phyloP scores from a whole-genome alignment of 2,888 invertebrate genomes.

The Plebejus argus region DNA sequence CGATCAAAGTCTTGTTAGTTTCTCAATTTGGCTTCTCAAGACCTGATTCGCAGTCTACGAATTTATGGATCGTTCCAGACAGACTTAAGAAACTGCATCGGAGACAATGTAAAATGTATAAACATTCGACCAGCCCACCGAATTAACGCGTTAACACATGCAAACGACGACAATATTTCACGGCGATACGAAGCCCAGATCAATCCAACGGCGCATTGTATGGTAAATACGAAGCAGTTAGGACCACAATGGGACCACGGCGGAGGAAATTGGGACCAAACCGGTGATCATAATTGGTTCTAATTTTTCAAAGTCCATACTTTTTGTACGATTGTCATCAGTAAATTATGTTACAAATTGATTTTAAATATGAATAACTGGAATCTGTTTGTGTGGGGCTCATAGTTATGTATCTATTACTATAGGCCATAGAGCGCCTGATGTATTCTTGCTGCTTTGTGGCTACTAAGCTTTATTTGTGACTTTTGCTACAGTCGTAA shows the following conservation, averaged over 20 bases:
- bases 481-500: background rate
- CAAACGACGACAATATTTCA: conserved; percentile 46
- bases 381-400: background rate
- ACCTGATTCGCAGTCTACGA: background rate
- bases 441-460: background rate
- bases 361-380: conserved; percentile 22
- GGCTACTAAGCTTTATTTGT: background rate
- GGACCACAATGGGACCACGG: conserved; percentile 45
- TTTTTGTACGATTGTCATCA: conserved; percentile 35
- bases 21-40: background rate
- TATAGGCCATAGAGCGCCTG: background rate
- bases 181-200: conserved; percentile 46
- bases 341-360: conserved; percentile 27
- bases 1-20: too few species aligned
- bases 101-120: conserved; percentile 18
- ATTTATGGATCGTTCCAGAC: background rate
- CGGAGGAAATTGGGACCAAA: conserved; percentile 50
- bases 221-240: conserved; percentile 50
- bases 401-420: conserved; percentile 2
- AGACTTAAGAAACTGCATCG: background rate
- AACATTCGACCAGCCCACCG: conserved; percentile 43
- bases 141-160: conserved; percentile 50
- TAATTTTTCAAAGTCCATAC: conserved; percentile 50
- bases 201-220: conserved; percentile 52
- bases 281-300: conserved; percentile 44